Evolutionary conservation across 30 jellyfish, hydroid and myxozoan genomes (phyloP), one percentile per base, ranked within the genome.

Genomic region (Aurelia aurita complex sp. Pacific): DNA sequence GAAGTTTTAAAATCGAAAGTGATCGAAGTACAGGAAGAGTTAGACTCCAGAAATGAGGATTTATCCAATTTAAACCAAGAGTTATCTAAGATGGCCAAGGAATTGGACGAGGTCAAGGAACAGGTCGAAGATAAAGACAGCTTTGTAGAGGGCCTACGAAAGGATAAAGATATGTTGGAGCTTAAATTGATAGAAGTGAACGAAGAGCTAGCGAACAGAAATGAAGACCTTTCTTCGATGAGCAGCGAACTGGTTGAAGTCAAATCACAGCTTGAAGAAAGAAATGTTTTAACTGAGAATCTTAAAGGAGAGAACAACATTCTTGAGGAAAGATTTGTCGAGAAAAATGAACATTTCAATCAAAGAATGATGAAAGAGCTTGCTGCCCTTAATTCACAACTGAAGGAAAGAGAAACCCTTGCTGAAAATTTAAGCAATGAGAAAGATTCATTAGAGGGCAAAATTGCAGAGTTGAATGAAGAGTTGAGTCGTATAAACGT

Each of bases 131-230:
- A 46, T 8, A 46, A 46, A 46, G 57, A 46, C 12, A 9, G 16
- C 57, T 4, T 9, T 9, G 57, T 46, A 46, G 57, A 46, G 57
- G 57, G 57, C 14, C 57, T 46, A 46, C 57, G 57, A 46, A 46
- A 46, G 57, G 15, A 46, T 46, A 46, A 46, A 9, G 57, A 9
- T 9, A 46, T 9, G 1, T 46, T 46, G 14, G 57, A 46, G 12
- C 14, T 7, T 46, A 46, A 46, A 46, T 46, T 46, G 14, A 46
- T 14, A 46, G 57, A 81, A 87, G 90, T 66, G 1, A 71, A 23
- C 5, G 90, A 81, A 40, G 90, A 81, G 53, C 70, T 67, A 42
- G 34, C 35, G 67, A 34, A 23, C 13, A 74, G 54, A 81, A 81
- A 81, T 81, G 74, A 81, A 81, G 35, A 36, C 3, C 15, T 81